Evolutionary conservation across 35 echinoderm and acorn worm genomes (phyloP), one percentile per base, ranked within the genome.

Genomic region (Holothuria glaberrima): DNA sequence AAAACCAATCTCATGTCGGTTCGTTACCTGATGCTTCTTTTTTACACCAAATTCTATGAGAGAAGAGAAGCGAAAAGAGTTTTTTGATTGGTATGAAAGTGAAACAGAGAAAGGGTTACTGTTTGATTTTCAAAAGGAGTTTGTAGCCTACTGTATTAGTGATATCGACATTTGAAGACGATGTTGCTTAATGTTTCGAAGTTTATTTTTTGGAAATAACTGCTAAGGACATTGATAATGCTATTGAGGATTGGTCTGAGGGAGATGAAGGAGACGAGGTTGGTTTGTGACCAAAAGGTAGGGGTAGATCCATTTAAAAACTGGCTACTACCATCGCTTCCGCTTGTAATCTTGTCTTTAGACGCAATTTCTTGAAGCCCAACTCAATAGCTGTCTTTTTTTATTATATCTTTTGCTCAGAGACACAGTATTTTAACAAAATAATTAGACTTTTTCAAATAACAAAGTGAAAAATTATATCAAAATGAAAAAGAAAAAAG

Each of bases 91-190:
- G 94, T 92, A 95, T 46, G 57, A 90, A 26, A 58, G 61, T 17
- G 79, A 83, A 73, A 56, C 48, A 61, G 54, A 89, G 44, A 91
- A 87, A n/a, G n/a, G n/a, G n/a, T n/a, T n/a, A n/a, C n/a, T n/a
- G n/a, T n/a, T n/a, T n/a, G n/a, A n/a, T n/a, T n/a, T 95, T 14
- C 58, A 86, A 58, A 48, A 86, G 30, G 86, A 92, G 72, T 48
- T 92, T 13, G 18, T 89, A 19, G 83, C 88, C 21, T 95, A 90
- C 27, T 95, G 90, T 66, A 82, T 82, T 12, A 83, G 59, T 54
- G 93, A 95, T 60, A 90, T 95, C 0, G 56, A 95, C 30, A 95
- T 95, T 86, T 80, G 92, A 0, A 62, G 76, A 48, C 61, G 68
- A 56, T 88, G 94, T 58, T 92, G 90, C 41, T 30, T 89, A 46